Percentiles rank a stretch among this genome's conserved stretches.
Conservation (phyloP, 2,888 invertebrate species). For the Xestia xanthographa region DNA sequence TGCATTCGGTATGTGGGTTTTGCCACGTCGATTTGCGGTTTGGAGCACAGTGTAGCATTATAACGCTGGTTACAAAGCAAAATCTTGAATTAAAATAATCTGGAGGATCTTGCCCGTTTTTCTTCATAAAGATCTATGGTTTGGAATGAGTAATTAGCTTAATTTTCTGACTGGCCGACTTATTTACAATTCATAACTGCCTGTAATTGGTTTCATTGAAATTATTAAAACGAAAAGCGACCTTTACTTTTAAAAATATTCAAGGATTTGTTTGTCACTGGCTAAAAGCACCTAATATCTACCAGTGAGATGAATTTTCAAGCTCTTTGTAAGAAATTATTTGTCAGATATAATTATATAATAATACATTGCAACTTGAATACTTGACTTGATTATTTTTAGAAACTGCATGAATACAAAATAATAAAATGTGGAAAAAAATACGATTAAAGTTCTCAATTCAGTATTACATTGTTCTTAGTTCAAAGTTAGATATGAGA, state of each 20-base stretch:
- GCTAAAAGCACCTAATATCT: too few species aligned
- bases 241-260: too few species aligned
- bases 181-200: background rate
- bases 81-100: too few species aligned
- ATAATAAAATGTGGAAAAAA: background rate
- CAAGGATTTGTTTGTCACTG: background rate
- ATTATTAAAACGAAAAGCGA: background rate
- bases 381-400: too few species aligned
- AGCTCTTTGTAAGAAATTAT: background rate
- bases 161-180: background rate
- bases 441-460: background rate
- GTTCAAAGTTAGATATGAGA: conserved; percentile 13
- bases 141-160: background rate
- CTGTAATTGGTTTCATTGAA: background rate
- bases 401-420: background rate
- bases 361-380: too few species aligned
- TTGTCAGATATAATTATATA: background rate
- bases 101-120: too few species aligned
- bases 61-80: background rate
- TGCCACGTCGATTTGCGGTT: background rate
- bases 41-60: background rate
- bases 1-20: background rate
- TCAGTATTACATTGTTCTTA: background rate
- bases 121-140: too few species aligned
- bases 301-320: too few species aligned